Base-by-base conservation (phyloP, 1,140 invertebrate species). In the Centruroides sculpturatus region DNA sequence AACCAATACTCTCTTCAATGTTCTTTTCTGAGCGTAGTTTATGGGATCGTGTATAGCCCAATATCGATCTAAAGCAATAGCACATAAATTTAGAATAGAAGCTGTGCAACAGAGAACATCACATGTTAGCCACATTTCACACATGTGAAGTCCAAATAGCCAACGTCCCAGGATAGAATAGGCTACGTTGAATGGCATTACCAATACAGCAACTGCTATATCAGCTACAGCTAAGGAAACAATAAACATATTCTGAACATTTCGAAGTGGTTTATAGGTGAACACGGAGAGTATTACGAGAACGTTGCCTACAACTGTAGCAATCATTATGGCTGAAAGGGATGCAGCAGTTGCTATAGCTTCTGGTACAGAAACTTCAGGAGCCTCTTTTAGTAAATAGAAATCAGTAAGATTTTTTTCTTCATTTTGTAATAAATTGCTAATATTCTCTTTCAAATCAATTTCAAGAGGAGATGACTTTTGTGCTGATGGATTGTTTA, bases 181-280 rank as follows among this genome's bases (percentile, higher is more conserved):
- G 53, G 87, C 88, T 7, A 99, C 88, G 74, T 95, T 95, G 67
- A 99, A 85, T 5, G 96, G 96, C 79, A 98, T 85, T 23, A 99
- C 95, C n/a, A 98, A 76, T 55, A 96, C 82, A 0, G 94, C 95
- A 0, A 99, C 93, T 10, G 91, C 89, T 12, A 98, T 78, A 73
- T 99, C 95, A 2, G 95, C 92, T n/a, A 97, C 89, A 0, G 96
- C 95, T 60, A 99, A 74, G 8, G 92, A 97, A 0, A 98, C 92
- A 65, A 98, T 92, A 74, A 98, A 95, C 76, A 96, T 98, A 76
- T 99, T 99, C 69, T 97, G 94, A 3, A 98, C 93, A 61, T 92
- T 95, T 60, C 93, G 80, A 11, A 99, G 76, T 7, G 94, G 94
- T 69, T 90, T 84, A 73, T 98, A 94, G 4, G 88, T 96, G 72